Base-by-base conservation (phyloP, 2,797 vertebrate species). In the Pelochelys cantorii region DNA sequence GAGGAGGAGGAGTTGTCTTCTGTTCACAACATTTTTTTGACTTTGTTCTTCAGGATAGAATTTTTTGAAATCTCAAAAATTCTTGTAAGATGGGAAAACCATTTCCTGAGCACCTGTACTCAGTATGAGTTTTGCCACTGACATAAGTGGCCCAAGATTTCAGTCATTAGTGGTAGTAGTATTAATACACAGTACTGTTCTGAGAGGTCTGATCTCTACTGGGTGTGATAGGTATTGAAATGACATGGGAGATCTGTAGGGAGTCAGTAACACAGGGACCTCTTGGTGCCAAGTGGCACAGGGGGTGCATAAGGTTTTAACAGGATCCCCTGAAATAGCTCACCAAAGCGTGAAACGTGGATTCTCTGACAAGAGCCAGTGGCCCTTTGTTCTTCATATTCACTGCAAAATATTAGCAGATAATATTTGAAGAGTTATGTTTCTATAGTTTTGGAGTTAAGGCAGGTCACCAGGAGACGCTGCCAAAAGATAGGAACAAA, bases 171-270 rank as follows among this genome's bases (percentile, higher is more conserved):
- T 85, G 57, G 81, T 79, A 79, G 75, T 34, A 65, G 81, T 25
- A 86, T 18, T 65, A 59, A 0, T 65, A 2, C 22, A 34, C 0
- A 62, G 17, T 27, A 3, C 11, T 1, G 1, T 74, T 25, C 56
- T 57, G 31, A 68, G 59, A 62, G 59, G 29, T n/a, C 29, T 31
- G 29, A 65, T 65, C 60, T 15, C 31, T 65, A 31, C 60, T 65
- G 60, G 60, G 60, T 3, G 29, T 65, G 29, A 65, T 6, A 65
- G 60, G 15, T 65, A 65, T n/a, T 65, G 60, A 29, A 65, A 65
- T 7, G 31, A 65, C 29, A n/a, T 65, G 14, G 29, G 17, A n/a
- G 31, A 65, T 65, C 60, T 65, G 17, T 65, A 29, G 60, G 60
- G 60, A 59, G 29, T 29, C 14, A 31, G 27, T 62, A 29, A 62